phyloP scores from a whole-genome alignment of 2,113 vertebrate genomes.

The Micronycteris hirsuta region DNA sequence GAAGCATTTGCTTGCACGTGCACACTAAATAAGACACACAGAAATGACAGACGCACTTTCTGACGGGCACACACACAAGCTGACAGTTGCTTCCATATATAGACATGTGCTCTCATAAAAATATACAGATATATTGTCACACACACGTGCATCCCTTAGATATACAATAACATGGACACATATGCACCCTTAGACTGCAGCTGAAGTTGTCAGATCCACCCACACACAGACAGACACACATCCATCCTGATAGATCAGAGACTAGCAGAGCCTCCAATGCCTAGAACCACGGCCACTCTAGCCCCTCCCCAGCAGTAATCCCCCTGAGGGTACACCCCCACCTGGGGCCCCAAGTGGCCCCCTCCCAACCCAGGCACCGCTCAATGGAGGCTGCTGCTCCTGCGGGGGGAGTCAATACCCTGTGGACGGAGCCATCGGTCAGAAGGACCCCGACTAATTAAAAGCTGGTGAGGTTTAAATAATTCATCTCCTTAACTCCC shows the following conservation, averaged over 20 bases:
- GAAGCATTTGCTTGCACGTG: neutral
- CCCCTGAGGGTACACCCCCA: neutral
- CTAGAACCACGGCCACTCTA: neutral
- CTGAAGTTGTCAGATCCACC: neutral
- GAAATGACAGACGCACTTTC: neutral
- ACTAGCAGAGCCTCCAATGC: neutral
- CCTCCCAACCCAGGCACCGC: conserved; percentile 30
- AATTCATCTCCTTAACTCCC: conserved; percentile 99
- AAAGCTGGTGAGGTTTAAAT: conserved; percentile 97
- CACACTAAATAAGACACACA: conserved; percentile 18
- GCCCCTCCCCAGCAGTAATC: neutral
- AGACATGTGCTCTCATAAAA: neutral
- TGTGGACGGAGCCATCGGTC: conserved; percentile 95
- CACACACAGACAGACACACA: neutral
- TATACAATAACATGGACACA: neutral
- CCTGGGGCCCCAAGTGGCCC: conserved; percentile 47
- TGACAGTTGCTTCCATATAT: neutral
- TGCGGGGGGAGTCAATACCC: conserved; percentile 87
- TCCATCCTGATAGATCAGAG: neutral
- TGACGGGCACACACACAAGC: neutral
- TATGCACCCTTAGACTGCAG: neutral
- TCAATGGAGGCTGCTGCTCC: conserved; percentile 50
- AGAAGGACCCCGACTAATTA: conserved; percentile 99
- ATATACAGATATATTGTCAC: neutral
- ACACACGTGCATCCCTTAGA: neutral